Conservation (phyloP, 2,888 invertebrate genomes). For the Crocallis elinguaria region DNA sequence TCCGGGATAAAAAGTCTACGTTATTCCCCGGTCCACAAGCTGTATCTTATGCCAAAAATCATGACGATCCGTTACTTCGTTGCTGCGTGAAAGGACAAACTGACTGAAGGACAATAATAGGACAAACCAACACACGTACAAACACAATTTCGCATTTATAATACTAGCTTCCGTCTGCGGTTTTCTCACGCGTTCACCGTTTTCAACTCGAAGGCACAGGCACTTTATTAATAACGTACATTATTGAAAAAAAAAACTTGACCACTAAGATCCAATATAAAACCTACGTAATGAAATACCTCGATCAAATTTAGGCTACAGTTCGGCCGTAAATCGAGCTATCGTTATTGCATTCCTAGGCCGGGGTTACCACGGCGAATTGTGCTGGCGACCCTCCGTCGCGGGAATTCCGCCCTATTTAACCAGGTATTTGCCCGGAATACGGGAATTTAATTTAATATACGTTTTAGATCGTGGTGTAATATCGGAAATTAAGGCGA, state of each 20-base stretch:
- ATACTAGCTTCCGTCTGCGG: no score
- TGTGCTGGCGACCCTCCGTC: constrained; percentile 6
- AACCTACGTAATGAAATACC: constrained; percentile 6
- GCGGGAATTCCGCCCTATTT: constrained; percentile 24
- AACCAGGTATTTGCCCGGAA: constrained; percentile 22
- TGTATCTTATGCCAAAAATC: no score
- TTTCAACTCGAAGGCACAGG: no score
- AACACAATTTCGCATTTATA: no score
- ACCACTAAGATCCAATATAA: not conserved
- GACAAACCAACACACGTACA: no score
- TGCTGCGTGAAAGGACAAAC: no score
- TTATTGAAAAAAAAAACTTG: not conserved
- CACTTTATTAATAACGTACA: not conserved
- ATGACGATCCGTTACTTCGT: no score
- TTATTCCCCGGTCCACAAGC: no score
- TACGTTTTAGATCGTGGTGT: constrained; percentile 16
- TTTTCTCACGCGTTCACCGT: no score
- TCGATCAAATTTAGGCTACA: constrained; percentile 1
- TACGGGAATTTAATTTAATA: constrained; percentile 21
- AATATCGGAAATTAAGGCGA: constrained; percentile 11
- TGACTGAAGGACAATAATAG: no score
- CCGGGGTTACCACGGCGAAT: constrained; percentile 1
- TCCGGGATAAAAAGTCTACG: no score
- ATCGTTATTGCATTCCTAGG: constrained; percentile 24
- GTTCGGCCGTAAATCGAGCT: constrained; percentile 17